These are phyloP conservation scores for Ethmia dodecea DNA, from an alignment of 2,888 invertebrate species.

Conservation along the genomic window DNA sequence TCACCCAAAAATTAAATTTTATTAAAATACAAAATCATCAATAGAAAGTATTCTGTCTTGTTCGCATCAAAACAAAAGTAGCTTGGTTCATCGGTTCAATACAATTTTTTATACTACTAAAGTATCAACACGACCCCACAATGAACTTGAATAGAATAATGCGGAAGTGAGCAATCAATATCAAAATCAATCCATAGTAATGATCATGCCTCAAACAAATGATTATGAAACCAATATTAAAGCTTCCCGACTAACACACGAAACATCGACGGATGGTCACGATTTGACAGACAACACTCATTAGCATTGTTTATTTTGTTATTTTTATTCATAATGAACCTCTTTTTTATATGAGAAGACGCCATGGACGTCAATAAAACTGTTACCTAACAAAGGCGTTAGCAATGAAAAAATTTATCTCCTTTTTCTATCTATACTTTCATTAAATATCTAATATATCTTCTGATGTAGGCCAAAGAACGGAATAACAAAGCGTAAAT, in stretches of 20 bases:
- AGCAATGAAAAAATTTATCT: too few species aligned
- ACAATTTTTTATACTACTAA: slow-evolving; percentile 32
- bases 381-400: too few species aligned
- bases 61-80: too few species aligned
- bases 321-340: slow-evolving; percentile 34
- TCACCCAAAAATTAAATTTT: too few species aligned
- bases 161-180: slow-evolving; percentile 70
- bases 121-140: slow-evolving; percentile 31
- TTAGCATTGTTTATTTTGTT: slow-evolving; percentile 59
- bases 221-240: slow-evolving; percentile 63
- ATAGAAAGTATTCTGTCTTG: background rate
- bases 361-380: too few species aligned
- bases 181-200: slow-evolving; percentile 60
- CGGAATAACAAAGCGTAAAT: background rate
- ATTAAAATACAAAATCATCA: background rate
- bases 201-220: slow-evolving; percentile 57
- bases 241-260: slow-evolving; percentile 17
- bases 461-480: slow-evolving; percentile 3
- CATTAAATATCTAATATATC: background rate
- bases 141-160: slow-evolving; percentile 39
- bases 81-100: too few species aligned
- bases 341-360: slow-evolving; percentile 25
- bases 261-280: slow-evolving; percentile 22
- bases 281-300: slow-evolving; percentile 46
- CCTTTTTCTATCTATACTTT: too few species aligned